Base-by-base conservation (phyloP, 2,113 vertebrate genomes). In the Cynoglossus semilaevis region DNA sequence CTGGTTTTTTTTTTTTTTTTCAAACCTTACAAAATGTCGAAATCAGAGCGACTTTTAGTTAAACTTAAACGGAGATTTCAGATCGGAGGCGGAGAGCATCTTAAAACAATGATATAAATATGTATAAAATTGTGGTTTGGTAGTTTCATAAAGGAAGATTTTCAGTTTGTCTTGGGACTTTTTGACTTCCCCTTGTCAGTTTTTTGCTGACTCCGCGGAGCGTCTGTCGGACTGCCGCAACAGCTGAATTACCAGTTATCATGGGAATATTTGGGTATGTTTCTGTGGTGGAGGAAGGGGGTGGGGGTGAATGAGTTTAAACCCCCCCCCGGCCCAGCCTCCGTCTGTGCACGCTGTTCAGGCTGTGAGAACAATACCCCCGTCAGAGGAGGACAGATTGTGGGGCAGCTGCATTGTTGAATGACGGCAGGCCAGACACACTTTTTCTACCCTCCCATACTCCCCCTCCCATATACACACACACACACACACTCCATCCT, bases 371-470 rank as follows among this genome's bases (percentile, higher is more conserved):
- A 96, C 94, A 96, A 95, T 95, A 85, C 90, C 87, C 87, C 89
- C 87, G n/a, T 82, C 77, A 78, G 90, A 91, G 90, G 88, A 85
- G 91, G 91, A 93, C 93, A 96, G 94, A 94, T 95, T 92, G 93
- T 89, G 88, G 92, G 92, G 93, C 94, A 96, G 94, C 92, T 94
- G 87, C 91, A 93, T 95, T 95, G 93, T 94, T 93, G 91, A 90
- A 81, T 0, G 77, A 92, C 91, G 81, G 94, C 84, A 77, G 92
- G 91, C 93, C 94, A 96, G 96, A 98, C 93, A 92, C 91, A 96
- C 86, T 86, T 86, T 93, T 95, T 35, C 18, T 40, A 46, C 91
- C 89, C 90, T 86, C 90, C 85, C 89, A 44, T 13, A 56, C 59
- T 71, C 56, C 55, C 79, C 57, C 72, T 58, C 42, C 45, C 67